Conservation (phyloP, 2,113 vertebrate species). For the Nycticryphes semicollaris region DNA sequence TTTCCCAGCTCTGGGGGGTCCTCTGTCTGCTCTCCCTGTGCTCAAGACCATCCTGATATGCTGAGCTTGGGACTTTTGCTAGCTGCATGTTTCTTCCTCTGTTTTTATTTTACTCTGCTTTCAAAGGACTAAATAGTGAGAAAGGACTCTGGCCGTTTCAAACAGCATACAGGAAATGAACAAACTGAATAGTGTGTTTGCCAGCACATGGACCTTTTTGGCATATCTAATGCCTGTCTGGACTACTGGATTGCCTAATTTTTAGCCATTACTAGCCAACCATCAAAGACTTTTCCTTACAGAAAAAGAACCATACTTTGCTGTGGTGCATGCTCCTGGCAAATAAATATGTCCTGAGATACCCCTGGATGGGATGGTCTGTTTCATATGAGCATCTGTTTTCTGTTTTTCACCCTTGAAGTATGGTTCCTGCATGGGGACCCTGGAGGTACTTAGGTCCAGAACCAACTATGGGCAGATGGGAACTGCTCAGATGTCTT, state of each 20-base stretch:
- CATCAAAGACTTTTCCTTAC: slow-evolving; percentile 22
- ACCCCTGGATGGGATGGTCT: not conserved
- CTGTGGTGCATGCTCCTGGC: not conserved
- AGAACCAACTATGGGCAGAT: not conserved
- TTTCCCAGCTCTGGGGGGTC: slow-evolving; percentile 12
- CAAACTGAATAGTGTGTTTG: not conserved
- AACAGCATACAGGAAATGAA: not conserved
- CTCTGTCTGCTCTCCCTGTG: not conserved
- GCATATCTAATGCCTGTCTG: not conserved
- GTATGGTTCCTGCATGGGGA: not conserved
- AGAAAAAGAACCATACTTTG: not conserved
- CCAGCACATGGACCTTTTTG: not conserved
- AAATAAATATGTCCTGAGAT: slow-evolving; percentile 19
- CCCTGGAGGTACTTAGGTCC: not conserved
- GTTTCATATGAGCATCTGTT: slow-evolving; percentile 23
- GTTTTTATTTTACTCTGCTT: slow-evolving; percentile 44
- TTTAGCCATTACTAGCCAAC: slow-evolving; percentile 25
- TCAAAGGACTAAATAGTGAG: slow-evolving; percentile 27
- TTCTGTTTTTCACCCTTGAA: not conserved
- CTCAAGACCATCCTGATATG: not conserved
- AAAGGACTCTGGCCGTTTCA: slow-evolving; percentile 28
- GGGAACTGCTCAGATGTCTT: not conserved
- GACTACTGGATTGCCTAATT: not conserved
- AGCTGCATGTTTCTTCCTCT: slow-evolving; percentile 10
- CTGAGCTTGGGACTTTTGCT: slow-evolving; percentile 11